phyloP scores from a whole-genome alignment of 2,888 invertebrate species.

The Gastracanthus pulcherrimus region DNA sequence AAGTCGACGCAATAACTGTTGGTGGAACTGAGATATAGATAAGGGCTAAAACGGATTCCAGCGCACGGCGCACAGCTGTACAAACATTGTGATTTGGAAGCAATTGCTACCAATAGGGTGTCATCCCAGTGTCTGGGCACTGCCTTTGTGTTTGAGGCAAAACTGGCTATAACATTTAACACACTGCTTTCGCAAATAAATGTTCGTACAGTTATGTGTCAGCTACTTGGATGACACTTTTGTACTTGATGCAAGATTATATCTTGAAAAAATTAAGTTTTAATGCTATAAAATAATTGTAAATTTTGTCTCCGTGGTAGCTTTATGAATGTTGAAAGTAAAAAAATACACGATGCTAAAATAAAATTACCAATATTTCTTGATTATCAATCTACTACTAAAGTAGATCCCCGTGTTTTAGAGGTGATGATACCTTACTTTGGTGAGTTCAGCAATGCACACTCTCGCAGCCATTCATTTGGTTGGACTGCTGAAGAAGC shows the following conservation, averaged over 20 bases:
- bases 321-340: too few relatives aligned
- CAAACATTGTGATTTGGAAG: too few relatives aligned
- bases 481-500: constrained; percentile 43
- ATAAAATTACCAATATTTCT: constrained; percentile 48
- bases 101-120: too few relatives aligned
- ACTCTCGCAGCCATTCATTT: constrained; percentile 43
- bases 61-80: too few relatives aligned
- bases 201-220: too few relatives aligned
- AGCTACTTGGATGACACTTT: too few relatives aligned
- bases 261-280: neutral
- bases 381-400: constrained; percentile 48
- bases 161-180: too few relatives aligned
- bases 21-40: constrained; percentile 51
- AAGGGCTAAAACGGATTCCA: neutral
- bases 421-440: constrained; percentile 46
- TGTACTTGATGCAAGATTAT: neutral
- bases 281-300: neutral
- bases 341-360: constrained; percentile 28
- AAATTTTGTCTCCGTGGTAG: too few relatives aligned
- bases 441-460: constrained; percentile 43
- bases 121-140: too few relatives aligned
- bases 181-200: too few relatives aligned
- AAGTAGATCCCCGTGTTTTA: constrained; percentile 38
- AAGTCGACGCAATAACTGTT: constrained; percentile 52
- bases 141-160: too few relatives aligned